Percentiles rank a stretch among this genome's conserved stretches.
phyloP scores from a whole-genome alignment of 2,113 vertebrate genomes.

The Chiloscyllium plagiosum region DNA sequence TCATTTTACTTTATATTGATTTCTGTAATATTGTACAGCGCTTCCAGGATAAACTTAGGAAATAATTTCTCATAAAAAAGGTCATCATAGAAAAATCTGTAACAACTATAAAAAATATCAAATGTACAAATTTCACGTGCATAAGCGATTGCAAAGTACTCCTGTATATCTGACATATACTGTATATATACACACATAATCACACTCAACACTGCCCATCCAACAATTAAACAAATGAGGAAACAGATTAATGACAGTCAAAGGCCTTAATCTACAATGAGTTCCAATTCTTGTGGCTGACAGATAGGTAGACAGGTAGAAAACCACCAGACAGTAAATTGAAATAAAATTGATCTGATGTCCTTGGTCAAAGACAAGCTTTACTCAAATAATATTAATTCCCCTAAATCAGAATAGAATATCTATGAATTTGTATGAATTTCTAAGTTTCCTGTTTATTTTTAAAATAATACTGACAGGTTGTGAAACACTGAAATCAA shows the following conservation, averaged over 20 bases:
- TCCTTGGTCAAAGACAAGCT: conserved; percentile 42
- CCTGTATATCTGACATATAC: conserved; percentile 49
- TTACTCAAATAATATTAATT: conserved; percentile 53
- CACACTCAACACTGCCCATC: conserved; percentile 50
- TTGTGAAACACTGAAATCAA: not conserved
- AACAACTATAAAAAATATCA: not conserved
- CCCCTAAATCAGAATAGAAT: not conserved
- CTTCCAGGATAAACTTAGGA: not conserved
- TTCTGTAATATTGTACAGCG: not conserved
- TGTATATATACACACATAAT: conserved; percentile 64
- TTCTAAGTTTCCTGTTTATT: not conserved
- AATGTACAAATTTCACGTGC: not conserved
- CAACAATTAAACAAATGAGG: conserved; percentile 63
- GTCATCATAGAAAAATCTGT: not conserved
- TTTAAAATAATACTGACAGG: not conserved
- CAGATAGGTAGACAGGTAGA: conserved; percentile 58
- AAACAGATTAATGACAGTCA: conserved; percentile 81
- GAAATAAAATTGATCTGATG: conserved; percentile 40
- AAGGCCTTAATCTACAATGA: conserved; percentile 79
- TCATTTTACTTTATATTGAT: conserved; percentile 60
- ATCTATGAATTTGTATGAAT: not conserved
- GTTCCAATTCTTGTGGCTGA: conserved; percentile 72
- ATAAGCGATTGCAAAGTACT: conserved; percentile 41
- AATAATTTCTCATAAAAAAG: not conserved
- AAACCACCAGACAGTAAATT: conserved; percentile 56